Base-by-base conservation (phyloP, 1,140 invertebrate species). In the Ceratitis capitata region DNA sequence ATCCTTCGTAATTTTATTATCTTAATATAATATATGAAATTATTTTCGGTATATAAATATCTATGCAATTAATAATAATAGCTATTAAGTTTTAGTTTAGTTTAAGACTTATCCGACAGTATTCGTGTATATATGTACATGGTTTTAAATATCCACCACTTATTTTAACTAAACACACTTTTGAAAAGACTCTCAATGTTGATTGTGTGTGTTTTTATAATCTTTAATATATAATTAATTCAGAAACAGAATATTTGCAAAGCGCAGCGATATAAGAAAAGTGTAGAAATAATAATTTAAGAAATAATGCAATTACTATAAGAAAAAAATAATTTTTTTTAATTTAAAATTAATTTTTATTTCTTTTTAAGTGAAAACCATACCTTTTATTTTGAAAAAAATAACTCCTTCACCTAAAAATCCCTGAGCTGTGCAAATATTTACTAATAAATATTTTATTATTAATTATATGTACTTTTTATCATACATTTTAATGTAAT, bases 341-440 rank as follows among this genome's bases (percentile, higher is more conserved):
- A n/a, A n/a, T n/a, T n/a, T n/a, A n/a, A n/a, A n/a, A n/a, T n/a
- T n/a, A n/a, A n/a, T n/a, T n/a, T n/a, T n/a, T n/a, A n/a, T n/a
- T n/a, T n/a, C n/a, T n/a, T n/a, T n/a, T n/a, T n/a, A n/a, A n/a
- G n/a, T n/a, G n/a, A n/a, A n/a, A n/a, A 16, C 61, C 12, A 35
- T 16, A 6, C 14, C 14, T 2, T 69, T 19, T 29, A 19, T 19
- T 39, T 23, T 0, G 6, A 56, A 23, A 47, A 47, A 56, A n/a
- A n/a, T n/a, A n/a, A 14, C 0, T 23, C 5, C n/a, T 56, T 56
- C 23, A n/a, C n/a, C 51, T n/a, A 56, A 56, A 1, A n/a, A 56
- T 56, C 23, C 51, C 19, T 64, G n/a, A n/a, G n/a, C n/a, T n/a
- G n/a, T 84, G 49, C 61, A 64, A 69, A 32, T 74, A 85, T 74